Conservation (phyloP, 1,140 invertebrate genomes). For the Agrilus planipennis region DNA sequence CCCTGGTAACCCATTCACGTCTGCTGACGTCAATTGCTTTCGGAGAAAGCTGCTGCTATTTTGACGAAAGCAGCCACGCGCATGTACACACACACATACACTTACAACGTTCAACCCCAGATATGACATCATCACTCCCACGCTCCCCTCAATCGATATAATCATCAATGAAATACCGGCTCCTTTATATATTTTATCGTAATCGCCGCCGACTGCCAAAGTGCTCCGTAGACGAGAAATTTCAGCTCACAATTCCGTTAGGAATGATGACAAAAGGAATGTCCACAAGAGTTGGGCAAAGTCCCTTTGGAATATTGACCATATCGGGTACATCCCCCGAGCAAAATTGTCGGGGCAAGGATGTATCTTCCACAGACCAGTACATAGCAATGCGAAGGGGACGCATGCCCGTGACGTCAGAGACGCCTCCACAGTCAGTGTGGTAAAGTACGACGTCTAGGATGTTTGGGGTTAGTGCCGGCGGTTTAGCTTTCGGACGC, state of each 20-base stretch:
- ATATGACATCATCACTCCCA: slow-evolving; percentile 10
- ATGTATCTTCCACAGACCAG: no score
- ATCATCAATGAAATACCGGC: slow-evolving; percentile 9
- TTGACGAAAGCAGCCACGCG: slow-evolving; percentile 8
- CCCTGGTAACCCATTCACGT: slow-evolving; percentile 14
- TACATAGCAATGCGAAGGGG: no score
- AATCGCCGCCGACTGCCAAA: background rate
- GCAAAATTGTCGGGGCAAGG: background rate
- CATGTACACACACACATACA: no score
- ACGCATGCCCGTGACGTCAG: slow-evolving; percentile 27
- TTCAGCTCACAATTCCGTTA: no score
- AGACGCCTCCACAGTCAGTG: slow-evolving; percentile 28
- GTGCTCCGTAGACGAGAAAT: no score
- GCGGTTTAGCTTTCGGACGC: slow-evolving; percentile 3
- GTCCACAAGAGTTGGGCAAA: background rate
- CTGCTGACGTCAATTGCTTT: slow-evolving; percentile 13
- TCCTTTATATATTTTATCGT: background rate
- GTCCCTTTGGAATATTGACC: background rate
- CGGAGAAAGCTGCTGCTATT: slow-evolving; percentile 10
- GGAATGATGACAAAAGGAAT: no score
- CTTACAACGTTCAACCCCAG: background rate
- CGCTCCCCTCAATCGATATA: slow-evolving; percentile 5
- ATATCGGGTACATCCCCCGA: background rate
- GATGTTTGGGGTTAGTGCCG: slow-evolving; percentile 17
- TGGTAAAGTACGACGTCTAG: slow-evolving; percentile 21